Conservation (phyloP, 1,140 invertebrate genomes). For the Zaprionus capensis region DNA sequence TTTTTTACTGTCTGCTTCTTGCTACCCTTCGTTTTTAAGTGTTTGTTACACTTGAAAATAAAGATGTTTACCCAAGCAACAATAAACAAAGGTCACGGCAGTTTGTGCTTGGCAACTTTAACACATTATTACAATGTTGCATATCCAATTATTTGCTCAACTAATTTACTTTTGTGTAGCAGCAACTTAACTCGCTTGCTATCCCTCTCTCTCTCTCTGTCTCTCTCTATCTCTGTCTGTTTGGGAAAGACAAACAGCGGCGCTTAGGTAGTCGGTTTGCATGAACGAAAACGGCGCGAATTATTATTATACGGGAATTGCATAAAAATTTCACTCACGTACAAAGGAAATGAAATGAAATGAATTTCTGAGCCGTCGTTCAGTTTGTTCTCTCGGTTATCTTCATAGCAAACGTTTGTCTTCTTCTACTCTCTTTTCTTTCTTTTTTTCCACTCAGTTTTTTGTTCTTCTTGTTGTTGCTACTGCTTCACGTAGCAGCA, state of each 20-base stretch:
- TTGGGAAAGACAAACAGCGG: neutral
- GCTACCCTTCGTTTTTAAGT: neutral
- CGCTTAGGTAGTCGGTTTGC: conserved; percentile 47
- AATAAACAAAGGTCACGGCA: conserved; percentile 19
- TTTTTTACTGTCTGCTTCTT: too few relatives aligned
- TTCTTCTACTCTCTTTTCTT: conserved; percentile 24
- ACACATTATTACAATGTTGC: conserved; percentile 34
- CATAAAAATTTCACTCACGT: conserved; percentile 78
- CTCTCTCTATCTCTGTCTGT: neutral
- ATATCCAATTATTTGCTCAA: conserved; percentile 34
- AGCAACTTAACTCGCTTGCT: neutral
- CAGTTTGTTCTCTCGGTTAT: conserved; percentile 64
- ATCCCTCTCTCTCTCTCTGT: neutral
- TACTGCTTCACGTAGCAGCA: conserved; percentile 29
- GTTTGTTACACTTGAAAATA: conserved; percentile 6
- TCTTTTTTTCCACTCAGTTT: conserved; percentile 11
- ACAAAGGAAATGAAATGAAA: conserved; percentile 81
- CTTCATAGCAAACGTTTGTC: conserved; percentile 46
- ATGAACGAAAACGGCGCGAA: conserved; percentile 61
- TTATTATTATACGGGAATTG: conserved; percentile 63
- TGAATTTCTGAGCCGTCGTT: conserved; percentile 76
- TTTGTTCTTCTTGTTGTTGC: conserved; percentile 17
- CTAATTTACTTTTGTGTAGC: conserved; percentile 14
- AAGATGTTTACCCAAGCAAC: conserved; percentile 9
- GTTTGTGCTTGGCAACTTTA: conserved; percentile 15